A percentile compares a stretch with the other conserved stretches of the same genome.
These are phyloP conservation scores for western clawed frog (Xenopus tropicalis) DNA, from an alignment of 2,113 vertebrate species.

Conservation along the genomic window UCB_Xtro_10.0 CM004450.2:71136001-71136500, in stretches of 20 bases:
- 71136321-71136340: constrained; percentile 69
- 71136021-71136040: no score
- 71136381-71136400: constrained; percentile 85
- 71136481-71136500: no score
- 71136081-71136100: no score
- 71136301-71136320: neutral
- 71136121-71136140: neutral
- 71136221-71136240: neutral
- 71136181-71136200: neutral
- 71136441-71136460: constrained; percentile 81
- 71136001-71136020: no score
- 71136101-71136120: neutral
- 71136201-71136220: neutral
- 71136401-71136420: constrained; percentile 86
- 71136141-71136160: constrained; percentile 25
- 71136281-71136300: neutral
- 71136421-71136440: constrained; percentile 82
- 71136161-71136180: constrained; percentile 8
- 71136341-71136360: constrained; percentile 89
- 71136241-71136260: constrained; percentile 19
- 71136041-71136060: no score
- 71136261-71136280: neutral
- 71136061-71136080: no score
- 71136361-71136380: constrained; percentile 90
- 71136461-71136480: neutral